Conservation (phyloP, 2,797 vertebrate genomes). For the Xerus rutilus region DNA sequence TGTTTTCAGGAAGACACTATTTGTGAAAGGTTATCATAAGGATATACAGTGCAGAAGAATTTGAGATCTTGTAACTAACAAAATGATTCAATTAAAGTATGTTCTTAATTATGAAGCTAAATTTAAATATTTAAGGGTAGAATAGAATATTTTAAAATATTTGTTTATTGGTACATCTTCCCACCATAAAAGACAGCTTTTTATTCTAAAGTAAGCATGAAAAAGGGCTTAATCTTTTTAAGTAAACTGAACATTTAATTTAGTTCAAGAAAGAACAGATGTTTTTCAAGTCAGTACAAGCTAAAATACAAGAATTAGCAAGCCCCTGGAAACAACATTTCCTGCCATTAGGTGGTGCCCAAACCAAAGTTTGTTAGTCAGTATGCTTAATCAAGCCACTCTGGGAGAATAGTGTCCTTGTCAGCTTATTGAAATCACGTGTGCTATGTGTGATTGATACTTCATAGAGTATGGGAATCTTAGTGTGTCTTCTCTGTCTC, state of each 20-base stretch:
- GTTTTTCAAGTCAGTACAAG: constrained; percentile 1
- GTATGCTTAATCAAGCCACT: background rate
- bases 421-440: background rate
- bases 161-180: constrained; percentile 31
- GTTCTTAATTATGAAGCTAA: constrained; percentile 47
- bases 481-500: background rate
- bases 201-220: background rate
- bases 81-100: constrained; percentile 17
- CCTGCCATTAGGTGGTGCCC: constrained; percentile 78
- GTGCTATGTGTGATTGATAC: background rate
- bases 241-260: background rate
- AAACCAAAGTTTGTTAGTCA: constrained; percentile 51
- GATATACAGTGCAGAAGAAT: background rate
- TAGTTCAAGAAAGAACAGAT: constrained; percentile 34
- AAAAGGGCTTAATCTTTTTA: constrained; percentile 23
- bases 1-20: constrained; percentile 25
- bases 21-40: background rate
- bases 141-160: background rate
- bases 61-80: constrained; percentile 21
- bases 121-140: constrained; percentile 45
- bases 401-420: background rate
- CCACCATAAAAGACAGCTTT: constrained; percentile 15
- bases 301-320: constrained; percentile 14
- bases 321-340: background rate
- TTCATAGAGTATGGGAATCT: background rate